Evolutionary conservation across 2,797 vertebrate genomes (phyloP).

Genomic region (Balearica regulorum): DNA sequence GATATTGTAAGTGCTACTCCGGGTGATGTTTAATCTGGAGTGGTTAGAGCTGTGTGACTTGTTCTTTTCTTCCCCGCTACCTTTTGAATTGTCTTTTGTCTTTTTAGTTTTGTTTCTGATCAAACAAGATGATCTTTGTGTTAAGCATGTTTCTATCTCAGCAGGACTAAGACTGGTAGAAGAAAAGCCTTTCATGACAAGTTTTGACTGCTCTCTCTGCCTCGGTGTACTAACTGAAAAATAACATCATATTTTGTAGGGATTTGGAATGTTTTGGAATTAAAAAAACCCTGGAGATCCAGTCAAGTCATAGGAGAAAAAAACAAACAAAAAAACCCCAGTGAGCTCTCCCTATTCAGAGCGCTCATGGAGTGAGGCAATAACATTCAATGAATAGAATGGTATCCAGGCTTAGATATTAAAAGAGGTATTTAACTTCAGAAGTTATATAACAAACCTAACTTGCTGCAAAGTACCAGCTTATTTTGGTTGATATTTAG

Average conservation of each 20-base stretch:
- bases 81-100: not conserved
- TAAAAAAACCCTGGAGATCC: not conserved
- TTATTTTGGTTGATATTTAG: not conserved
- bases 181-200: not conserved
- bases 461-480: not conserved
- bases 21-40: not conserved
- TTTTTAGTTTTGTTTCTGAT: not conserved
- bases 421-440: not conserved
- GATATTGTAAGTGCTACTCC: fast-evolving
- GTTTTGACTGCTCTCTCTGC: not conserved
- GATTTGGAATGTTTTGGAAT: not conserved
- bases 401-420: not conserved
- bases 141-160: not conserved
- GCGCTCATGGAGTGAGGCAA: not conserved
- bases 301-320: not conserved
- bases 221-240: not conserved
- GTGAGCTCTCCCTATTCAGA: not conserved
- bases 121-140: not conserved
- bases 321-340: too few species aligned
- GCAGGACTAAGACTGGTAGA: not conserved
- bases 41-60: not conserved
- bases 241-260: not conserved
- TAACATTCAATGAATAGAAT: not conserved
- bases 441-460: too few species aligned
- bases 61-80: not conserved